These are phyloP conservation scores for Marisa cornuarietis DNA, from an alignment of 1,140 invertebrate species.

Conservation along the genomic window DNA sequence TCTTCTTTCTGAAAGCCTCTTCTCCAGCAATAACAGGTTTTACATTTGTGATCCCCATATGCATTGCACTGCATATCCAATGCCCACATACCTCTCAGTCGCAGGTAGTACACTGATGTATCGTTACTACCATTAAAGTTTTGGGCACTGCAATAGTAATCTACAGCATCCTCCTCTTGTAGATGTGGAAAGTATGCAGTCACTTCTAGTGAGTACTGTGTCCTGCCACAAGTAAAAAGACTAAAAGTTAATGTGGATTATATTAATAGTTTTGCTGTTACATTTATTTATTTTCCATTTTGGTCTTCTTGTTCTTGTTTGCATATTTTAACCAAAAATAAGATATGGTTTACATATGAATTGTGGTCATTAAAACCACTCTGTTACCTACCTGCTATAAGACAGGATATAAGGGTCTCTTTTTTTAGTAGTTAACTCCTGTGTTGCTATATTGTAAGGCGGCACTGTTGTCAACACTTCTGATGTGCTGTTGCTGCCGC, in stretches of 20 bases:
- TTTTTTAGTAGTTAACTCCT: too few species aligned
- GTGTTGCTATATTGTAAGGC: too few species aligned
- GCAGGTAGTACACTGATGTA: neutral
- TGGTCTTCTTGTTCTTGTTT: too few species aligned
- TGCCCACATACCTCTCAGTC: slow-evolving; percentile 7
- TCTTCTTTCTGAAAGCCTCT: too few species aligned
- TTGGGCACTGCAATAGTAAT: slow-evolving; percentile 31
- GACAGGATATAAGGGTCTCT: neutral
- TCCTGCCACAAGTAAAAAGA: slow-evolving; percentile 21
- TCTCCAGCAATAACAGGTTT: too few species aligned
- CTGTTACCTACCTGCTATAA: slow-evolving; percentile 3
- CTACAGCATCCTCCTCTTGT: slow-evolving; percentile 25
- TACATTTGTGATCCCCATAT: neutral
- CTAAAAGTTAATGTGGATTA: neutral
- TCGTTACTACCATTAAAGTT: slow-evolving; percentile 1
- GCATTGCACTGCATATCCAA: neutral
- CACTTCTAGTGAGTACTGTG: slow-evolving; percentile 32
- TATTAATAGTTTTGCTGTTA: too few species aligned
- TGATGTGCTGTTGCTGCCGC: too few species aligned
- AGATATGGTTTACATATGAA: too few species aligned
- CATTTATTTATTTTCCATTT: too few species aligned
- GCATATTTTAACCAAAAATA: too few species aligned
- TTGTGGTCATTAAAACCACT: neutral
- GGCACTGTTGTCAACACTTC: too few species aligned
- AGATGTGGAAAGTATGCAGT: slow-evolving; percentile 23